A percentile compares a stretch with the other conserved stretches of the same genome.
Conservation (phyloP, 2,113 vertebrate species). For the Bubalus kerabau region DNA sequence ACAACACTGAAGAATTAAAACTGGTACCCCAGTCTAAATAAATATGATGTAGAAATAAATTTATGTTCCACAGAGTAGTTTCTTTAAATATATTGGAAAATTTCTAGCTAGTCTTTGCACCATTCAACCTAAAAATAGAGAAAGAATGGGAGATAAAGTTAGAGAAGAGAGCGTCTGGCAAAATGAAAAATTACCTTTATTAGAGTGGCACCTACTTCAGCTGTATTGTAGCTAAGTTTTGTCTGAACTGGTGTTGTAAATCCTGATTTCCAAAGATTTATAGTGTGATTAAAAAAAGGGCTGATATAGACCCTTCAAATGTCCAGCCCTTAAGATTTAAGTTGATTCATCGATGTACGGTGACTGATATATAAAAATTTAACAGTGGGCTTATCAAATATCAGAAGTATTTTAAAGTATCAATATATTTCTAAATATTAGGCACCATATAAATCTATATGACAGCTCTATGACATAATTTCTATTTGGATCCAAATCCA, state of each 20-base stretch:
- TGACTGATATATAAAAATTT: background rate
- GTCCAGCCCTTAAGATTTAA: background rate
- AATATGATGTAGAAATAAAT: background rate
- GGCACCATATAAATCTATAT: background rate
- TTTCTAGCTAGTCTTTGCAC: background rate
- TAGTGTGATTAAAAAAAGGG: background rate
- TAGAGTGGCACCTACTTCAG: background rate
- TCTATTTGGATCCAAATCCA: background rate
- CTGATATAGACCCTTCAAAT: background rate
- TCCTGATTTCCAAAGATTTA: background rate
- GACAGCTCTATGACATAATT: background rate
- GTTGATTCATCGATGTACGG: background rate
- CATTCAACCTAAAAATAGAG: constrained; percentile 3
- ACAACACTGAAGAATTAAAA: background rate
- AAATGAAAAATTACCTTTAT: constrained; percentile 9
- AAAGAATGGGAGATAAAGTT: background rate
- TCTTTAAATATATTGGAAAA: background rate
- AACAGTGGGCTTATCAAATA: background rate
- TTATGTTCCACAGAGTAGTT: background rate
- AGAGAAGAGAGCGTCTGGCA: background rate
- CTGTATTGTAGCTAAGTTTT: background rate
- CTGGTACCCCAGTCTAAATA: background rate
- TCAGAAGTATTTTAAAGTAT: background rate
- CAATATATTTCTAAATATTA: background rate
- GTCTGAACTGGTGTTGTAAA: background rate